Base-by-base conservation (phyloP, 2,888 invertebrate species). In the Drosophila conformis region DNA sequence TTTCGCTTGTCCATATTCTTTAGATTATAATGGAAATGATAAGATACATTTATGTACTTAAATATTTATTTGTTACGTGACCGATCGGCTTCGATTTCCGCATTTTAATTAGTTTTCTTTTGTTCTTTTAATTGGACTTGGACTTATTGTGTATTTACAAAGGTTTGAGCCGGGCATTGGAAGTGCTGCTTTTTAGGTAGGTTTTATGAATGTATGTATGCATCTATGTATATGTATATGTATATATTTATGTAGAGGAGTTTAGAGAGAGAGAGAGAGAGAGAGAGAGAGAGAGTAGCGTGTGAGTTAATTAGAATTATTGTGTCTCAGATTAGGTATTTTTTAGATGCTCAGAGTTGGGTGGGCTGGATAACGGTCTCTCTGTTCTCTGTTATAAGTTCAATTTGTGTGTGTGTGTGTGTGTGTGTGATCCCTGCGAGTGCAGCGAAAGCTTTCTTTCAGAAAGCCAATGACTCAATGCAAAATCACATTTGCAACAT, bases 331-430 rank as follows among this genome's bases (percentile, higher is more conserved):
- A 40, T 51, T 71, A 38, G 54, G 52, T 46, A 46, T 25, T 25
- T 18, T 46, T 46, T 25, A 46, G 15, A 46, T 63, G 72, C 52
- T 52, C 46, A 57, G 46, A 53, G 27, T 72, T 69, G 84, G 80
- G 80, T 85, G 80, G 85, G 85, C 67, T 85, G 66, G 66, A 68
- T 80, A 76, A 66, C 58, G 62, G 69, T 68, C 60, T 68, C 53
- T 60, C 60, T 46, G 35, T 46, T 56, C 33, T 29, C 40, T 56
- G 42, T 62, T 59, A 46, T 51, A 18, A 18, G 27, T 33, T 54
- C n/a, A 40, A 21, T 62, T 18, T 62, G 49, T 58, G 15, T 57
- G 40, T 52, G 25, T 59, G 48, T 62, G 48, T 42, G n/a, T n/a
- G n/a, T 59, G 31, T 35, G 35, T 53, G 21, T 42, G 21, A 29